Percentiles rank a stretch among this genome's conserved stretches.
Conservation (phyloP, 2,797 vertebrate species). For the Heterohyrax brucei region DNA sequence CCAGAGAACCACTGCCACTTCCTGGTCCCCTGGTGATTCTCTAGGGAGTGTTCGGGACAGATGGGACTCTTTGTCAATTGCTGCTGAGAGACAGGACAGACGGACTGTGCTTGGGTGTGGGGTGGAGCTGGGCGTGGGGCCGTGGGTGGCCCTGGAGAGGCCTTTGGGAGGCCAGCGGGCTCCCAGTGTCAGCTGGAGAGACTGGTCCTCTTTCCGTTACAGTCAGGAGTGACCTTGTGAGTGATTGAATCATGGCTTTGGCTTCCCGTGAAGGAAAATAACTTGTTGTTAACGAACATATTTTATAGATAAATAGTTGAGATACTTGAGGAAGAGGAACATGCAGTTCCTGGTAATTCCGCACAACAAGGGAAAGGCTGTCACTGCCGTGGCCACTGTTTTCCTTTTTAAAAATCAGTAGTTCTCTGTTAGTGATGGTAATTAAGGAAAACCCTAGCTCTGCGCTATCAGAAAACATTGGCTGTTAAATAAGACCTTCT, state of each 20-base stretch:
- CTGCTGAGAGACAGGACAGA: slow-evolving; percentile 11
- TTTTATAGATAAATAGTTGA: slow-evolving; percentile 66
- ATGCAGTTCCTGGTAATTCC: background rate
- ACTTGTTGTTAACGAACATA: slow-evolving; percentile 53
- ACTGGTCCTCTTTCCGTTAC: slow-evolving; percentile 5
- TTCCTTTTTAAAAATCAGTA: slow-evolving; percentile 22
- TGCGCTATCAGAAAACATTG: slow-evolving; percentile 38
- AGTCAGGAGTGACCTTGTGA: slow-evolving; percentile 35
- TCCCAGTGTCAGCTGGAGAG: slow-evolving; percentile 19
- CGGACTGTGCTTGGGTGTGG: background rate
- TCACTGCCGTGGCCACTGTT: background rate
- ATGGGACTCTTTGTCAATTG: slow-evolving; percentile 53
- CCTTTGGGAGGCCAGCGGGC: background rate
- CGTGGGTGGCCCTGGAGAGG: background rate
- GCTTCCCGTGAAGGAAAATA: slow-evolving; percentile 16
- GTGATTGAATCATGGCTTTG: slow-evolving; percentile 56
- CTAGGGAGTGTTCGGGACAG: slow-evolving; percentile 12
- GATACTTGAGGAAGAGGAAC: slow-evolving; percentile 51
- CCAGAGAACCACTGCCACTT: background rate
- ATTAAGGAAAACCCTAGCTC: slow-evolving; percentile 2
- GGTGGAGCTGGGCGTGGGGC: background rate
- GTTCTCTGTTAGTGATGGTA: slow-evolving; percentile 29
- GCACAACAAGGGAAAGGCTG: background rate
- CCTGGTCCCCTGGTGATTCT: background rate
- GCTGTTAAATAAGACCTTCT: slow-evolving; percentile 22